These are phyloP conservation scores for Drosophila parthenogenetica DNA, from an alignment of 2,888 invertebrate genomes.

Conservation along the genomic window DNA sequence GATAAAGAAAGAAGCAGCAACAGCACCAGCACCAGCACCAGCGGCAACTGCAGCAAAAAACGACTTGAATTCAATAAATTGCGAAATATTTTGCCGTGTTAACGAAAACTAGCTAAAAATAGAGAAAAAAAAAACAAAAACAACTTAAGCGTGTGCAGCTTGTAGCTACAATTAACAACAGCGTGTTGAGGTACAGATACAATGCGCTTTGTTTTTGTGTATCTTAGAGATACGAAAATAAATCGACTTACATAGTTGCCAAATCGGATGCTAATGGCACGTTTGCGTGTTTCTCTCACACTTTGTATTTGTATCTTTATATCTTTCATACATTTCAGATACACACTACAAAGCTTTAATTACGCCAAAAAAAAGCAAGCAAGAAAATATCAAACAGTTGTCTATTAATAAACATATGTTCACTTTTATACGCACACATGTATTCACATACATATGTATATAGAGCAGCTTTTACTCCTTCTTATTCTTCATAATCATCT, in stretches of 20 bases:
- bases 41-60: slow-evolving; percentile 17
- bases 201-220: slow-evolving; percentile 30
- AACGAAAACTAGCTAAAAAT: slow-evolving; percentile 20
- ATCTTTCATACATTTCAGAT: slow-evolving; percentile 26
- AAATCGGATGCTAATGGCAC: slow-evolving; percentile 57
- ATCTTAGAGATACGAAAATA: slow-evolving; percentile 48
- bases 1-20: background rate
- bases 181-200: slow-evolving; percentile 27
- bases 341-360: slow-evolving; percentile 39
- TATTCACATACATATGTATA: too few relatives aligned
- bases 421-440: background rate
- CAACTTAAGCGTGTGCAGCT: slow-evolving; percentile 7
- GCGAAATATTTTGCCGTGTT: slow-evolving; percentile 5
- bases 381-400: slow-evolving; percentile 29
- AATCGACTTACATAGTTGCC: slow-evolving; percentile 42
- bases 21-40: background rate
- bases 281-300: slow-evolving; percentile 51
- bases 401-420: slow-evolving; percentile 27
- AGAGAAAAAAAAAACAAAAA: slow-evolving; percentile 15
- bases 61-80: slow-evolving; percentile 33
- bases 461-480: slow-evolving; percentile 10
- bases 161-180: slow-evolving; percentile 18
- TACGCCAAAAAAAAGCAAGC: slow-evolving; percentile 55
- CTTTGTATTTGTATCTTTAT: slow-evolving; percentile 21
- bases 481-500: slow-evolving; percentile 15